phyloP scores from a whole-genome alignment of 2,113 vertebrate genomes.

The Grammomys dolichurus region DNA sequence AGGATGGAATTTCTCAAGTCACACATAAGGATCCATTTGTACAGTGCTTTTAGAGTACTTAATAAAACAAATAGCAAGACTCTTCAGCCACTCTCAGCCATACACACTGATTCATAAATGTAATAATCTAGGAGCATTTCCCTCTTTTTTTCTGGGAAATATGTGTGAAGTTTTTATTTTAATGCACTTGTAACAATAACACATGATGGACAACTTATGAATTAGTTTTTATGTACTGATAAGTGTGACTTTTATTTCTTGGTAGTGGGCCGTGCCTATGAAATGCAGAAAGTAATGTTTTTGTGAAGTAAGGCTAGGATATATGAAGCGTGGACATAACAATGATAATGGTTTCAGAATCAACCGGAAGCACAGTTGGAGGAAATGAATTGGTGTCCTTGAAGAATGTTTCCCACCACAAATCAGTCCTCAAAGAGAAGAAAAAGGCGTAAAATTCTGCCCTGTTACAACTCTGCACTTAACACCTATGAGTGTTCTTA shows the following conservation, averaged over 20 bases:
- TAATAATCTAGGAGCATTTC: not conserved
- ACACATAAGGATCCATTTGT: not conserved
- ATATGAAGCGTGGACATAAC: conserved; percentile 37
- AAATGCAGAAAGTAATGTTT: conserved; percentile 4
- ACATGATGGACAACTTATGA: not conserved
- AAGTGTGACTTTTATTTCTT: conserved; percentile 11
- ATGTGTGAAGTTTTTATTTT: conserved; percentile 27
- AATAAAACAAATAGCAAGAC: not conserved
- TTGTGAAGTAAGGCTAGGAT: not conserved
- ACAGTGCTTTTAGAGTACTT: conserved; percentile 32
- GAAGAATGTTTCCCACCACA: not conserved
- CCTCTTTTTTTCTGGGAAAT: conserved; percentile 16
- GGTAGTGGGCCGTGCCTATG: not conserved
- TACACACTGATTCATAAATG: conserved; percentile 1
- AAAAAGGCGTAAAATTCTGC: not conserved
- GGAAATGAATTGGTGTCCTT: not conserved
- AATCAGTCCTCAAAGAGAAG: not conserved
- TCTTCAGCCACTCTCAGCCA: not conserved
- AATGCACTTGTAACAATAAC: not conserved
- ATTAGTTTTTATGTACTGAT: not conserved
- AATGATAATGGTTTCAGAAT: not conserved
- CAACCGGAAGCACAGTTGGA: not conserved
- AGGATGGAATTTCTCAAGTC: not conserved
- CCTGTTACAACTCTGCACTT: not conserved
- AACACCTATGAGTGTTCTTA: not conserved